phyloP scores from a whole-genome alignment of 2,888 invertebrate species.

The Aspidiotus destructor region DNA sequence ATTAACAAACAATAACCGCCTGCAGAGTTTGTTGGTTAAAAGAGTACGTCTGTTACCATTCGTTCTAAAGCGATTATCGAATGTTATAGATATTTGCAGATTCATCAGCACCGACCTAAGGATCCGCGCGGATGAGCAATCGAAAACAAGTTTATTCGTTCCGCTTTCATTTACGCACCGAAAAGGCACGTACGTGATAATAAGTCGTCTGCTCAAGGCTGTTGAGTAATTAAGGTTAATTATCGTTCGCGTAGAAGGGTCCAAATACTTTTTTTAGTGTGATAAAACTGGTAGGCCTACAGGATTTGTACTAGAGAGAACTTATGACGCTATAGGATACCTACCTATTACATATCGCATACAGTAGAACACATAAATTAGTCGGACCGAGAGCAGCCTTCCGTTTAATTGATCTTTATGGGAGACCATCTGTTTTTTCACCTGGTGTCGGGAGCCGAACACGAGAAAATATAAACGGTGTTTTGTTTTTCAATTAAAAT shows the following conservation, averaged over 20 bases:
- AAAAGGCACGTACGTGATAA: too few species aligned
- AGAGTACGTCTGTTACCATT: slow-evolving; percentile 22
- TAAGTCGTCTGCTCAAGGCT: neutral
- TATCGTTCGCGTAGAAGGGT: neutral
- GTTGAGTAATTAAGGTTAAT: neutral
- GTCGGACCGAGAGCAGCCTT: neutral
- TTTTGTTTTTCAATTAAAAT: slow-evolving; percentile 2
- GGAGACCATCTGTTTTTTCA: neutral
- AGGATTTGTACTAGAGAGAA: too few species aligned
- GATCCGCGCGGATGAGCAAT: neutral
- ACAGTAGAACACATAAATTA: neutral
- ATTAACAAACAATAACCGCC: slow-evolving; percentile 32
- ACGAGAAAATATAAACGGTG: neutral
- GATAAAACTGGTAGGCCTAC: too few species aligned
- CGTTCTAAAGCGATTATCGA: neutral
- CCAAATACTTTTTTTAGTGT: neutral
- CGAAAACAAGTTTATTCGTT: neutral
- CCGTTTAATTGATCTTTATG: neutral
- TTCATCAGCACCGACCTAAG: neutral
- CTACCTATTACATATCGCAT: too few species aligned
- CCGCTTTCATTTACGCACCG: neutral
- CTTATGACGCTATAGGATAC: too few species aligned
- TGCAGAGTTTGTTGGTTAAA: slow-evolving; percentile 29
- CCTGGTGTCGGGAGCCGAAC: slow-evolving; percentile 2
- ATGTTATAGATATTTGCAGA: neutral